phyloP scores from a whole-genome alignment of 2,888 invertebrate species.

The Rhodophaea formosa region DNA sequence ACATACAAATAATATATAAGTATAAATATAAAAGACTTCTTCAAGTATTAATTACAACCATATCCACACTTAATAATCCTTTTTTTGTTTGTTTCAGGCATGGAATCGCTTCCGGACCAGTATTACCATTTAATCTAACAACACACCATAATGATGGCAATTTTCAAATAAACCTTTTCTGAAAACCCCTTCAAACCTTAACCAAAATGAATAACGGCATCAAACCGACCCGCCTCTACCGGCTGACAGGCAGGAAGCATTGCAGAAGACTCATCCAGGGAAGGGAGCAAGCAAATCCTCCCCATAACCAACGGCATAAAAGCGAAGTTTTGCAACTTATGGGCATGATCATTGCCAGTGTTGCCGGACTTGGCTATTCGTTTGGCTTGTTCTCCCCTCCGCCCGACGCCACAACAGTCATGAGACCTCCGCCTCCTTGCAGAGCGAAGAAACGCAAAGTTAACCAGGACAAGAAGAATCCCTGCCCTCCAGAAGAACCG shows the following conservation, averaged over 20 bases:
- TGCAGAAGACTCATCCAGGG: slow-evolving; percentile 35
- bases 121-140: background rate
- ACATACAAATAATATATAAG: no score
- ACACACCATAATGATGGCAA: slow-evolving; percentile 8
- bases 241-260: slow-evolving; percentile 45
- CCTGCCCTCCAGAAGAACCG: background rate
- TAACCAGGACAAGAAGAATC: background rate
- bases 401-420: slow-evolving; percentile 15
- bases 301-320: slow-evolving; percentile 26
- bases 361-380: slow-evolving; percentile 27
- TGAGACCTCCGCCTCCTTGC: slow-evolving; percentile 12
- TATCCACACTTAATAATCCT: no score
- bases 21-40: no score
- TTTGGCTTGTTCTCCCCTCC: slow-evolving; percentile 38
- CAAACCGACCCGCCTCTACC: slow-evolving; percentile 60
- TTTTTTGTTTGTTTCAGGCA: no score
- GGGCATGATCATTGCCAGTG: slow-evolving; percentile 23
- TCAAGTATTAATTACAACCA: no score
- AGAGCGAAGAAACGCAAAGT: background rate
- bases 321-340: slow-evolving; percentile 31
- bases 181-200: background rate
- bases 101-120: no score
- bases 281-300: slow-evolving; percentile 26
- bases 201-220: slow-evolving; percentile 41
- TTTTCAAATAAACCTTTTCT: background rate